Conservation (phyloP, 2,888 invertebrate genomes). For the Myathropa florea region DNA sequence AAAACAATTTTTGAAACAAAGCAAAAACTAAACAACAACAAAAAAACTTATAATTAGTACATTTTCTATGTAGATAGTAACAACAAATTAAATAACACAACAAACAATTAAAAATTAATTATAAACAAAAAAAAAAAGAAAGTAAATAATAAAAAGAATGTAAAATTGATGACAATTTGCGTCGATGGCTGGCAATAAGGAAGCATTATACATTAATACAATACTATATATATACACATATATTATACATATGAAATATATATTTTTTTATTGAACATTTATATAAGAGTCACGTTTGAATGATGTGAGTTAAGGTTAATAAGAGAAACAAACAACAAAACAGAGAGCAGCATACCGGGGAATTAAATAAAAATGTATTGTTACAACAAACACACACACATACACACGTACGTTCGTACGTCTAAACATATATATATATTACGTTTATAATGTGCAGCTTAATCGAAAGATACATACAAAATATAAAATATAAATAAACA, state of each 20-base stretch:
- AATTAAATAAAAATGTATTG: constrained; percentile 16
- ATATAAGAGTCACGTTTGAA: constrained; percentile 63
- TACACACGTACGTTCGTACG: no score
- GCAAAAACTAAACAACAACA: background rate
- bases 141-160: background rate
- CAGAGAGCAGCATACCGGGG: constrained; percentile 50
- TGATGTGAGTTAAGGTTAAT: constrained; percentile 11
- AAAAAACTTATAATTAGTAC: constrained; percentile 40
- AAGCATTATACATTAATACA: constrained; percentile 58
- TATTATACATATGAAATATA: constrained; percentile 60
- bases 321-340: constrained; percentile 12
- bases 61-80: constrained; percentile 69
- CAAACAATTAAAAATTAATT: constrained; percentile 9
- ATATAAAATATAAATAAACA: background rate
- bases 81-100: constrained; percentile 61
- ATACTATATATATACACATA: constrained; percentile 26
- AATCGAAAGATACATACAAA: background rate
- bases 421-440: background rate
- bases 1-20: constrained; percentile 2
- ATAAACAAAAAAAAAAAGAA: constrained; percentile 1
- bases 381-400: constrained; percentile 8
- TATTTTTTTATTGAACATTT: constrained; percentile 70
- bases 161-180: constrained; percentile 63
- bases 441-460: constrained; percentile 19
- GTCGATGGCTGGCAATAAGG: constrained; percentile 67